Percentiles rank a stretch among this genome's conserved stretches.
Conservation (phyloP, 2,113 vertebrate species). For the Laticauda laticaudata region DNA sequence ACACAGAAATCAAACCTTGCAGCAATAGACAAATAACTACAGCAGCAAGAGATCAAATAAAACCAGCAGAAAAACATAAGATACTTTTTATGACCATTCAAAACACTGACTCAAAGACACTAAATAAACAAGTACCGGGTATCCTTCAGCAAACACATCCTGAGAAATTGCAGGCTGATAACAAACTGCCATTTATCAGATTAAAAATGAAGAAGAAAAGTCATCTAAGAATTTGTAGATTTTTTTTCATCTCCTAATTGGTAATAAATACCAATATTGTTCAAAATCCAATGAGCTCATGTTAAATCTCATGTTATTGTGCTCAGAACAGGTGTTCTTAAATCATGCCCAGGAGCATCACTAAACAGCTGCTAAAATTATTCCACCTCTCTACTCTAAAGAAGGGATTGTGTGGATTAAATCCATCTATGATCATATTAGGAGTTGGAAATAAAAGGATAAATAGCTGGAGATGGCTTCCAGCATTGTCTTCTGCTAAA, state of each 20-base stretch:
- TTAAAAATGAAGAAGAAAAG: not conserved
- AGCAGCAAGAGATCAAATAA: not conserved
- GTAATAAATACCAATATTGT: not conserved
- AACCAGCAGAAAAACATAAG: not conserved
- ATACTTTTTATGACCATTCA: not conserved
- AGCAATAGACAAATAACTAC: not conserved
- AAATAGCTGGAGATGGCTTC: not conserved
- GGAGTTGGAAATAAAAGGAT: not conserved
- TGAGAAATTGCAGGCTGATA: not conserved
- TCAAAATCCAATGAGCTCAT: not conserved
- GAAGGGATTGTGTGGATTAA: slow-evolving; percentile 3
- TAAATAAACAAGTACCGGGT: not conserved
- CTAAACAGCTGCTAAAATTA: slow-evolving; percentile 6
- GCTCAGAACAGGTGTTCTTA: not conserved
- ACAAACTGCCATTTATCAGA: not conserved
- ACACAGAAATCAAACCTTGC: not conserved
- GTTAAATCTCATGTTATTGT: not conserved
- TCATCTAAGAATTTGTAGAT: not conserved
- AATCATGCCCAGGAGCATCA: not conserved
- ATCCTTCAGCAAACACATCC: not conserved
- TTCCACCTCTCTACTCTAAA: not conserved
- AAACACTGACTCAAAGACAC: not conserved
- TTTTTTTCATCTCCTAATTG: not conserved
- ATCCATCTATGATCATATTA: not conserved
- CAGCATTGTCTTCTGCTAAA: not conserved